phyloP scores from a whole-genome alignment of 2,888 invertebrate species.

The Drosophila multiciliata region DNA sequence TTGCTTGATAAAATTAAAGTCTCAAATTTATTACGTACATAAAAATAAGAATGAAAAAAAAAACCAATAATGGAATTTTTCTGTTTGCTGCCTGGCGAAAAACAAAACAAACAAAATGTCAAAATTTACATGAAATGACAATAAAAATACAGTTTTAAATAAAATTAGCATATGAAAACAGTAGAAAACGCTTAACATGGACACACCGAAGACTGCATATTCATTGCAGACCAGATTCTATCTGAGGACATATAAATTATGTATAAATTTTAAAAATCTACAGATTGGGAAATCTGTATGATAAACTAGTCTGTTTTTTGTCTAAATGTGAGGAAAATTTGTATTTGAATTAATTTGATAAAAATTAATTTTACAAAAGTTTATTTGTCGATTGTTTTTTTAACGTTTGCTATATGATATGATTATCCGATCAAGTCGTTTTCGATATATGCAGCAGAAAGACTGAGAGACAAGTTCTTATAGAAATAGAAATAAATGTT shows the following conservation, averaged over 20 bases:
- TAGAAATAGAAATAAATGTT: not conserved
- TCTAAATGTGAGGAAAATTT: not conserved
- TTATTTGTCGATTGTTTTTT: not conserved
- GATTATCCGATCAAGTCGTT: not conserved
- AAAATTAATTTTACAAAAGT: not conserved
- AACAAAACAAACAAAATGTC: slow-evolving; percentile 38
- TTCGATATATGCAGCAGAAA: not conserved
- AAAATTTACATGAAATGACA: slow-evolving; percentile 69
- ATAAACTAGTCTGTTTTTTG: not conserved
- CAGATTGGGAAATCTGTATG: not conserved
- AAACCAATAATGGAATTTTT: slow-evolving; percentile 30
- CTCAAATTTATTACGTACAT: not conserved
- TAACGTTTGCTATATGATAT: not conserved
- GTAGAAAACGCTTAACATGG: not conserved
- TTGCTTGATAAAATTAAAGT: slow-evolving; percentile 6
- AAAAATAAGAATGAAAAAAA: slow-evolving; percentile 18
- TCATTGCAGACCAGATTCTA: not conserved
- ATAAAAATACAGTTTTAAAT: slow-evolving; percentile 65
- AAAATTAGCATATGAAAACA: slow-evolving; percentile 51
- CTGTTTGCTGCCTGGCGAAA: slow-evolving; percentile 26
- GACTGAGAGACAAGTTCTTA: not conserved
- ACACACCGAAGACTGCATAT: not conserved
- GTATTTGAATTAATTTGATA: not conserved
- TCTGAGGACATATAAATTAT: not conserved
- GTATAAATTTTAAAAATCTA: not conserved